Evolutionary conservation across 37 sponge, comb jelly and placozoan genomes (phyloP).

Genomic region (Geodia barretti): DNA sequence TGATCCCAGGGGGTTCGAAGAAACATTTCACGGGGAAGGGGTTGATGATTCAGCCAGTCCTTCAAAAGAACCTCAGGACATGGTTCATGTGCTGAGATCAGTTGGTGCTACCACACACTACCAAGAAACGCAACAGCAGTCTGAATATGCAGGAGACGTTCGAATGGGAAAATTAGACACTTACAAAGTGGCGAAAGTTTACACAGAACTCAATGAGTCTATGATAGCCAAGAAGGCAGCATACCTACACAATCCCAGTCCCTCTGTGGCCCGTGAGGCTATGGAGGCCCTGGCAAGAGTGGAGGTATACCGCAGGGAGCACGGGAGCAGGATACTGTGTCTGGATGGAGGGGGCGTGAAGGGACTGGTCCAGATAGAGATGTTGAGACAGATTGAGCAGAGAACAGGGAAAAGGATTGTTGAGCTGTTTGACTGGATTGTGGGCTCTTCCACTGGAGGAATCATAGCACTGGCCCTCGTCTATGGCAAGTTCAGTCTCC

Average conservation of each 20-base stretch:
- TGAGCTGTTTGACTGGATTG: conserved; percentile 73
- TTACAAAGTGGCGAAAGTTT: not conserved
- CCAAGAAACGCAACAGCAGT: too few species aligned
- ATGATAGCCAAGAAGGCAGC: not conserved
- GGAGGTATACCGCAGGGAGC: not conserved
- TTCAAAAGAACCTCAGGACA: not conserved
- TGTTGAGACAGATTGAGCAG: conserved; percentile 45
- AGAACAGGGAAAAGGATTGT: conserved; percentile 52
- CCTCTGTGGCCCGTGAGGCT: not conserved
- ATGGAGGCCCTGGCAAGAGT: not conserved
- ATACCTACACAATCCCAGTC: not conserved
- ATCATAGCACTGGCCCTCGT: conserved; percentile 62
- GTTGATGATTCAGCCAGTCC: too few species aligned
- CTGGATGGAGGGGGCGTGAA: conserved; percentile 71
- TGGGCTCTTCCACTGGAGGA: conserved; percentile 65
- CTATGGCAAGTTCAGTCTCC: conserved; percentile 36
- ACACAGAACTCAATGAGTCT: not conserved
- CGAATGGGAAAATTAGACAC: not conserved
- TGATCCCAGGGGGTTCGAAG: not conserved
- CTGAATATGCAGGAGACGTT: too few species aligned
- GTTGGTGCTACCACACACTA: not conserved
- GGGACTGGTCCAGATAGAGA: conserved; percentile 57
- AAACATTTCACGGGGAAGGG: too few species aligned
- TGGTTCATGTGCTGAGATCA: not conserved
- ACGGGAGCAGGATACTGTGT: conserved; percentile 46